These are phyloP conservation scores for Ichneumoninae sp. DNA, from an alignment of 2,888 invertebrate species.

Conservation along the genomic window DNA sequence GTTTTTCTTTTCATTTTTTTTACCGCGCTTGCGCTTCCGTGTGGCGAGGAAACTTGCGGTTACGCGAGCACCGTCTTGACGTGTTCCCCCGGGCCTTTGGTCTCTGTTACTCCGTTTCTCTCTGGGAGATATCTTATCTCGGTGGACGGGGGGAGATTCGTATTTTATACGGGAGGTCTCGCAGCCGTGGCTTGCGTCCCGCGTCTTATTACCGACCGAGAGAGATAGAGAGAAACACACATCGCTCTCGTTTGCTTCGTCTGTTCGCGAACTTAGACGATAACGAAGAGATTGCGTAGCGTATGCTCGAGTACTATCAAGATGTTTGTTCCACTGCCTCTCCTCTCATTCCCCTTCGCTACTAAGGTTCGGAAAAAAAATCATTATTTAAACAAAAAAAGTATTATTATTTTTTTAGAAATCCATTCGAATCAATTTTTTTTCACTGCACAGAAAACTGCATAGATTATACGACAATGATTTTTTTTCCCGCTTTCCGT, in stretches of 20 bases:
- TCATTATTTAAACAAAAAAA: not conserved
- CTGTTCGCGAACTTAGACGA: conserved; percentile 21
- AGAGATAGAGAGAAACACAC: conserved; percentile 8
- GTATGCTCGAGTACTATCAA: not conserved
- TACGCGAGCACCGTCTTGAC: conserved; percentile 34
- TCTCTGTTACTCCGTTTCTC: conserved; percentile 10
- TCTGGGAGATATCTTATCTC: conserved; percentile 54
- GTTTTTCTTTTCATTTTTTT: not conserved
- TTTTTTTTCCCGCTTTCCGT: too few species aligned
- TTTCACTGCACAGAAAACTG: not conserved
- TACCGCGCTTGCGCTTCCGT: not conserved
- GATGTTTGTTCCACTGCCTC: not conserved
- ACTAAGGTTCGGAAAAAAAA: not conserved
- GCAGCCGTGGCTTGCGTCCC: conserved; percentile 4
- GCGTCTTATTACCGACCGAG: conserved; percentile 46
- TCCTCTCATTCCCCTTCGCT: not conserved
- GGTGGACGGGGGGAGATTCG: conserved; percentile 14
- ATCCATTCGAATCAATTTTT: not conserved
- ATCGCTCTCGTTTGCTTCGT: conserved; percentile 46
- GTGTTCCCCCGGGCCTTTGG: conserved; percentile 37
- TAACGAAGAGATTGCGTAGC: conserved; percentile 25
- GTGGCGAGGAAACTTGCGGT: not conserved
- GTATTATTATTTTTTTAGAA: not conserved
- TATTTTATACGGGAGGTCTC: conserved; percentile 14
- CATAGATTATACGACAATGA: not conserved